Conservation (phyloP, 1,140 invertebrate genomes). For the Bombus consobrinus region DNA sequence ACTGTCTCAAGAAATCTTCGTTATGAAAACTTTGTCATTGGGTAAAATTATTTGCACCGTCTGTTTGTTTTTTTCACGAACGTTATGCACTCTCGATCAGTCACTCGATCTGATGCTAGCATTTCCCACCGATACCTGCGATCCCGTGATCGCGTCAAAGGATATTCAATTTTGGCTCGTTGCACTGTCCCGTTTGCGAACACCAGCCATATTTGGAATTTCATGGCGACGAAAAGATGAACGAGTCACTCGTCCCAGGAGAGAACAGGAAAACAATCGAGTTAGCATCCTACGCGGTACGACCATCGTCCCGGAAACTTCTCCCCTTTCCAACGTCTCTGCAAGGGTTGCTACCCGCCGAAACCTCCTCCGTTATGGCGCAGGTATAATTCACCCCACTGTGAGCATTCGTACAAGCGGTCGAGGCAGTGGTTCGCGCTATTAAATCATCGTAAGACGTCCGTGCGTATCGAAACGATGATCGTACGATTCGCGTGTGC, state of each 20-base stretch:
- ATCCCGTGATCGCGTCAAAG: neutral
- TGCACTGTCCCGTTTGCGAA: neutral
- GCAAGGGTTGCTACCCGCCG: neutral
- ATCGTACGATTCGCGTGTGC: conserved; percentile 36
- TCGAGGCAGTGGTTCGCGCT: conserved; percentile 24
- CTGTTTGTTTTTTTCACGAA: neutral
- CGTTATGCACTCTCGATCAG: neutral
- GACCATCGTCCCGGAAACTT: neutral
- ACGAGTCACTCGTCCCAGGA: neutral
- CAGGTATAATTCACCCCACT: conserved; percentile 41
- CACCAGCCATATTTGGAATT: neutral
- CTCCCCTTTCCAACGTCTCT: neutral
- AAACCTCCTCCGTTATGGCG: neutral
- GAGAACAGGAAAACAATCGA: conserved; percentile 3
- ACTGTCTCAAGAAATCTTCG: neutral
- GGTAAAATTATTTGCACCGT: neutral
- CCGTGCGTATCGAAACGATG: conserved; percentile 40
- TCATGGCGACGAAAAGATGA: neutral
- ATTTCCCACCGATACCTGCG: neutral
- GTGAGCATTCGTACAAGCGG: conserved; percentile 35
- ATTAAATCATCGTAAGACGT: conserved; percentile 67
- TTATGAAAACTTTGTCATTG: neutral
- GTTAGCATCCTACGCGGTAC: neutral
- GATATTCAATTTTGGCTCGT: neutral
- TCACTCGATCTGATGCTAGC: neutral